Base-by-base conservation (phyloP, 35 echinoderm and acorn worm species). In the Stichopus chloronotus region DNA sequence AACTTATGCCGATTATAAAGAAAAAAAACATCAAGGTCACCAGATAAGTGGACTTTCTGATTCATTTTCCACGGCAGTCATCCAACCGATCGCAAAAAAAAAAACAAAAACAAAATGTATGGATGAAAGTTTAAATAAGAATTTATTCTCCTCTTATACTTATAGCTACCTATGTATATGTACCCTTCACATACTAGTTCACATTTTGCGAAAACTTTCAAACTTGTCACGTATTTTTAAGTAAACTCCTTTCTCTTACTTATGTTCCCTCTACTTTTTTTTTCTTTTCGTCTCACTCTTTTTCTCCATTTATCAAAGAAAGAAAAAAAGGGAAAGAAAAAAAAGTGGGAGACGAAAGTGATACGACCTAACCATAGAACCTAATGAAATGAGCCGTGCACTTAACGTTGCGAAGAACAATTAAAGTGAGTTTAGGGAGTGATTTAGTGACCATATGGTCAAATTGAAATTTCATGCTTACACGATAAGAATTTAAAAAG, bases 331-430 rank as follows among this genome's bases (percentile, higher is more conserved):
- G 30, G 3, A 43, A 43, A 43, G 30, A 65, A 65, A 65, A 65
- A 58, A 59, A 69, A 88, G 85, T 88, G 23, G 30, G 25, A 63
- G 85, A 11, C 57, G 85, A 88, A 69, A 88, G 61, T 88, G 61
- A 69, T 88, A 88, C 61, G 85, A 59, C 16, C 30, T 20, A 88
- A 59, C 24, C 85, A 13, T 65, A 24, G 22, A 88, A 20, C 58
- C 12, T 25, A n/a, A 88, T 58, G 56, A 88, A 88, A 88, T 88
- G 86, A 88, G 86, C 86, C 86, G 57, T 88, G 86, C 58, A 55
- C 22, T 58, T 20, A 30, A 56, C 86, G 58, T 63, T 63, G 61
- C 54, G 22, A 21, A 13, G 57, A 57, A 60, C 58, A 88, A 88
- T 88, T 63, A 69, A 88, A 88, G 61, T 25, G 58, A 58, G 86